Base-by-base conservation (phyloP, 2,888 invertebrate species). In the Hirtodrosophila cameraria region DNA sequence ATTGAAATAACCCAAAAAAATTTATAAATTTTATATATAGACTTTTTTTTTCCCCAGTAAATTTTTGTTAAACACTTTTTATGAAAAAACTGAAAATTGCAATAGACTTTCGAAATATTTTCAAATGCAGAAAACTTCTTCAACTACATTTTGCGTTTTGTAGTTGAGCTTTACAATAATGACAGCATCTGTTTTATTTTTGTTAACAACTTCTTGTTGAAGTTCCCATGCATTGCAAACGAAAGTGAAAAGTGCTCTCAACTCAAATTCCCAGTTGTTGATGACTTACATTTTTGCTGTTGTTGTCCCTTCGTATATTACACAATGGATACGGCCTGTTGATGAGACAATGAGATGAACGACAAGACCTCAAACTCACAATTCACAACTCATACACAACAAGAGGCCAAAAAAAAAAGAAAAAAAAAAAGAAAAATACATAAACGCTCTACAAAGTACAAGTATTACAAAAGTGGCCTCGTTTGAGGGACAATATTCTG, bases 221-320 rank as follows among this genome's bases (percentile, higher is more conserved):
- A 57, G 49, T 76, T 72, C 73, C 80, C 63, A 68, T 63, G 50
- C 68, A 54, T 7, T 13, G 35, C 75, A 42, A 76, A 63, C 62
- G 85, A 79, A 79, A 79, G 78, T 81, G 81, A 81, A 84, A 81
- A n/a, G 60, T 52, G 53, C 48, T 18, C 33, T 31, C 38, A 38
- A 52, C 43, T 54, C 25, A 60, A 60, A 53, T 48, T 63, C 33
- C 63, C 64, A 45, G 50, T 30, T 30, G 41, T 30, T 52, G 49
- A 11, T 48, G 58, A 20, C 49, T 39, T 50, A 46, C 59, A 43
- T 46, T 66, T 62, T 83, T 57, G 45, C 57, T 35, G 13, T 35
- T 55, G 36, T 50, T 57, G 50, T 39, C 31, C 31, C 31, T 58
- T 78, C 59, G 59, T 55, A 57, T 77, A 74, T 84, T 81, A 84